Conservation (phyloP, 2,797 vertebrate genomes). For the Molossus alvarezi region DNA sequence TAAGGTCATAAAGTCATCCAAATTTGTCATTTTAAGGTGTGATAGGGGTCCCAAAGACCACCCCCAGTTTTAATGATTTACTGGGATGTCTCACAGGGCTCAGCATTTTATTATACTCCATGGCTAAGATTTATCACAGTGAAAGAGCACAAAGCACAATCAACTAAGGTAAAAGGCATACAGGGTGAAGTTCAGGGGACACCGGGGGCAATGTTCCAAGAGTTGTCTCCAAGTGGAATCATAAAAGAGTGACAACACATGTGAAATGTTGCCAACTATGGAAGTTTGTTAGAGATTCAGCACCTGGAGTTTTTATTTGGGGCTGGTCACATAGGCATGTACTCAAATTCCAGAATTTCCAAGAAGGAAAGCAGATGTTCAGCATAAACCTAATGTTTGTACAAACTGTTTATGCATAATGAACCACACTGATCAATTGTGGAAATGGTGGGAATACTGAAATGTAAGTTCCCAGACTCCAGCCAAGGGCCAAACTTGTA, state of each 20-base stretch:
- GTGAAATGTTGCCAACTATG: neutral
- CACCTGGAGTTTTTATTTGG: neutral
- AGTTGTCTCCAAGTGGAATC: neutral
- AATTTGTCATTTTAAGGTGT: neutral
- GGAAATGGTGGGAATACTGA: slow-evolving; percentile 17
- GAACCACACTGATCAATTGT: neutral
- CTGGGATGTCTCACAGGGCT: neutral
- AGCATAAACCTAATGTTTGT: neutral
- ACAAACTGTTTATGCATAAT: neutral
- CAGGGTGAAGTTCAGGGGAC: neutral
- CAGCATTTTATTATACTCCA: neutral
- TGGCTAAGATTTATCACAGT: neutral
- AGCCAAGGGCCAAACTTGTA: neutral
- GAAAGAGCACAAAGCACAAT: neutral
- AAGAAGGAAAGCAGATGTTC: slow-evolving; percentile 22
- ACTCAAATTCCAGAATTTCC: neutral
- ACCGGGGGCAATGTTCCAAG: neutral
- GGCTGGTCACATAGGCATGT: neutral
- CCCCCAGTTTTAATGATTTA: neutral
- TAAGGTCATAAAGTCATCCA: slow-evolving; percentile 25
- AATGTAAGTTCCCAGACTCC: slow-evolving; percentile 3
- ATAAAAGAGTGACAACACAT: neutral
- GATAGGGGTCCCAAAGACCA: neutral
- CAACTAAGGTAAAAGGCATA: neutral
- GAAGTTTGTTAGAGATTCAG: neutral